Conservation (phyloP, 92 coral and sea anemone genomes). For the Epizoanthus stellaris region DNA sequence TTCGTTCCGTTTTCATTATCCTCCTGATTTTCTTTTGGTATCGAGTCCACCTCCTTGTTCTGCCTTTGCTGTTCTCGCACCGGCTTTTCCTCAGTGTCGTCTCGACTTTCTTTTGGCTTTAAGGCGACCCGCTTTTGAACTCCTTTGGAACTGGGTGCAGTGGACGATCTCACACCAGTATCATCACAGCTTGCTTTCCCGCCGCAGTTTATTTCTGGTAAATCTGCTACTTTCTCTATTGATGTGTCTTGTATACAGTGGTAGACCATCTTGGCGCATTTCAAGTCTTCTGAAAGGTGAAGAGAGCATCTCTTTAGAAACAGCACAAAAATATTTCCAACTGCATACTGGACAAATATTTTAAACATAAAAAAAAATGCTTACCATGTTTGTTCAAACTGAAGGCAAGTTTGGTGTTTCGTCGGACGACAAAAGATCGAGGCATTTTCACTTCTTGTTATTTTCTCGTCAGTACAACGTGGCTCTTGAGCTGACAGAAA, state of each 20-base stretch:
- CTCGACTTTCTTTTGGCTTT: too few species aligned
- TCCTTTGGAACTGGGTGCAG: neutral
- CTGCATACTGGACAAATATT: neutral
- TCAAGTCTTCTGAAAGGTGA: constrained; percentile 1
- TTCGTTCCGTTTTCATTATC: too few species aligned
- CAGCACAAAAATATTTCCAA: neutral
- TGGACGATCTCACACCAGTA: neutral
- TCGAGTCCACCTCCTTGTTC: too few species aligned
- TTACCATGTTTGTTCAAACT: neutral
- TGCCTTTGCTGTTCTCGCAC: too few species aligned
- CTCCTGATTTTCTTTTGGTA: too few species aligned
- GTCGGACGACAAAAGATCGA: constrained; percentile 6
- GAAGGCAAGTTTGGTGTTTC: neutral
- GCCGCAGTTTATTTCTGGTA: neutral
- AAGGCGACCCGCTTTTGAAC: neutral
- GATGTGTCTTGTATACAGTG: neutral
- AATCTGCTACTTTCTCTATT: neutral
- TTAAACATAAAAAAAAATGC: neutral
- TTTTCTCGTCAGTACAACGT: neutral
- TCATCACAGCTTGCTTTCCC: neutral
- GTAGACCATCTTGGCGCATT: neutral
- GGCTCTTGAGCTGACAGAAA: neutral
- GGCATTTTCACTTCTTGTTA: constrained; percentile 11
- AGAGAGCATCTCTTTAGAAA: neutral
- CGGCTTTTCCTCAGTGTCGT: too few species aligned